These are phyloP conservation scores for Petaurus breviceps DNA, from an alignment of 2,113 vertebrate species.

Conservation along the genomic window DNA sequence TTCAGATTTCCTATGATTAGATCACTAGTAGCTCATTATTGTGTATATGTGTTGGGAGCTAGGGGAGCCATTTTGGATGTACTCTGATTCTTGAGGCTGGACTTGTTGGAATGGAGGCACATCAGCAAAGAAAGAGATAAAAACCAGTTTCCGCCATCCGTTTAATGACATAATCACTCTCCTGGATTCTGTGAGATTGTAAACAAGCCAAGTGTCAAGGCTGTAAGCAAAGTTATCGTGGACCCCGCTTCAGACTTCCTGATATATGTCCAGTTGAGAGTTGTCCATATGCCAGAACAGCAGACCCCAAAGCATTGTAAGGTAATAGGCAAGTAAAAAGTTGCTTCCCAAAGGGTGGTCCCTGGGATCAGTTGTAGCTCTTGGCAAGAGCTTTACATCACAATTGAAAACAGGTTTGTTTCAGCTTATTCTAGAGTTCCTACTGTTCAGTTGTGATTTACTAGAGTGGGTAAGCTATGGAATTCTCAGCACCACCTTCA, in stretches of 20 bases:
- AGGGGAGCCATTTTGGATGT: conserved; percentile 9
- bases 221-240: conserved; percentile 25
- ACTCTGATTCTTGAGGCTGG: neutral
- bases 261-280: conserved; percentile 67
- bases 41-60: neutral
- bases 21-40: neutral
- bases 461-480: conserved; percentile 88
- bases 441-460: conserved; percentile 84
- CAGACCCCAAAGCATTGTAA: conserved; percentile 79
- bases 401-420: conserved; percentile 95
- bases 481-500: conserved; percentile 91
- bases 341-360: conserved; percentile 90
- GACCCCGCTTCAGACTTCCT: conserved; percentile 49
- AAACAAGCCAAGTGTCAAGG: conserved; percentile 39
- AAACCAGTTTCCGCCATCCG: conserved; percentile 36
- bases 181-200: conserved; percentile 42
- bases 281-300: conserved; percentile 72
- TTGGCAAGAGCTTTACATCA: conserved; percentile 87
- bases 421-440: conserved; percentile 92
- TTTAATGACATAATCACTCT: conserved; percentile 56
- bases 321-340: conserved; percentile 85
- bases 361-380: conserved; percentile 86
- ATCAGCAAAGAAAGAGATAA: neutral
- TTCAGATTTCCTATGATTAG: neutral
- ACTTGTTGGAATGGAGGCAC: neutral